Percentiles rank a stretch among this genome's conserved stretches.
These are phyloP conservation scores for Holothuria scabra DNA, from an alignment of 53 echinoderm and acorn worm genomes.

Conservation along the genomic window DNA sequence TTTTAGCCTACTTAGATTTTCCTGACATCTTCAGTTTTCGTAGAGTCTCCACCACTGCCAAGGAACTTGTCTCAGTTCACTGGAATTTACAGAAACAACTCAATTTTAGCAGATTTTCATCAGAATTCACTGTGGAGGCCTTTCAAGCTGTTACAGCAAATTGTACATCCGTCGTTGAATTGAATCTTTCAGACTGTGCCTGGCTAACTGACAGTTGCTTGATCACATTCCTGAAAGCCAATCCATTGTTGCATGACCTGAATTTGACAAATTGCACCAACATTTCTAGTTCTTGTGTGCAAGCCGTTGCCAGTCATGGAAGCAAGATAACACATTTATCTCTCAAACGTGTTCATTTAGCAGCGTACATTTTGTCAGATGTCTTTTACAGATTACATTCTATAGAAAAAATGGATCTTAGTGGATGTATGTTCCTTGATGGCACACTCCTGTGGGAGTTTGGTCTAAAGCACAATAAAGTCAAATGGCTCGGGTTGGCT, in stretches of 20 bases:
- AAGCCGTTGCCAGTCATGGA: conserved; percentile 65
- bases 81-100: conserved; percentile 55
- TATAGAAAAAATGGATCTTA: conserved; percentile 9
- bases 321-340: conserved; percentile 59
- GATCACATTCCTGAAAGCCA: conserved; percentile 64
- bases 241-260: conserved; percentile 57
- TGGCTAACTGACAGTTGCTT: conserved; percentile 79
- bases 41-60: conserved; percentile 62
- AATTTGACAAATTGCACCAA: conserved; percentile 72
- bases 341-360: conserved; percentile 34
- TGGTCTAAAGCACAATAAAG: not conserved
- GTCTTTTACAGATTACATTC: conserved; percentile 5
- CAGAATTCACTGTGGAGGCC: conserved; percentile 55
- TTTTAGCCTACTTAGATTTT: conserved; percentile 68
- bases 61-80: conserved; percentile 69
- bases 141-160: conserved; percentile 66
- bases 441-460: conserved; percentile 13
- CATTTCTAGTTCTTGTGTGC: conserved; percentile 69
- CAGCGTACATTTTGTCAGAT: conserved; percentile 20
- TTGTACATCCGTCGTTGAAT: conserved; percentile 57
- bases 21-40: conserved; percentile 78
- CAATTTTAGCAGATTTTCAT: conserved; percentile 54
- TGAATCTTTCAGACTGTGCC: conserved; percentile 62
- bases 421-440: conserved; percentile 9
- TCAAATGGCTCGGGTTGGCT: conserved; percentile 31